Base-by-base conservation (phyloP, 2,797 vertebrate genomes). In the Myoxocephalus aenaeus region DNA sequence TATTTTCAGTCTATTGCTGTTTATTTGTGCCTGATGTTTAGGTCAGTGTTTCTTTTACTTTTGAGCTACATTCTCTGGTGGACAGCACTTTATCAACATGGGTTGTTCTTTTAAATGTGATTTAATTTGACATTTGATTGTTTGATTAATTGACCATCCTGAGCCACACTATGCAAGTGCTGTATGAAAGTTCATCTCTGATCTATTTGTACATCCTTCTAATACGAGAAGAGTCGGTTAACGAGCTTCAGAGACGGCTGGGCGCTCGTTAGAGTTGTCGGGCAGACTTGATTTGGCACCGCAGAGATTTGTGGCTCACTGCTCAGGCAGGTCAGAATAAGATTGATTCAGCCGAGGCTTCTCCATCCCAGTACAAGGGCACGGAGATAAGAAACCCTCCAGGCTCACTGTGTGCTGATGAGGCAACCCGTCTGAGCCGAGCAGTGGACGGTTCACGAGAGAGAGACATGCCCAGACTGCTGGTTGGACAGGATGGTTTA, bases 301-400 rank as follows among this genome's bases (percentile, higher is more conserved):
- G 14, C 48, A 57, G 51, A 81, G 72, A 82, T 20, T 7, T 25
- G 69, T 70, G 75, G 80, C 54, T 72, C 79, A 57, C 46, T 5
- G 67, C 58, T 73, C 75, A 40, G 81, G 29, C 73, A 76, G 80
- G 76, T 86, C 69, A 69, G 77, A 82, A 75, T 54, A 70, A 77
- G 62, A 71, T 15, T n/a, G 77, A 82, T 72, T 73, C 54, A 22
- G 53, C 54, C 4, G 12, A 57, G 27, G 57, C 72, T 51, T 69
- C 75, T 74, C 54, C 59, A 54, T 81, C 72, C 40, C 73, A 54
- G 64, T 3, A 22, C 4, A 42, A 64, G 54, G 44, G 27, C 11
- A 11, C 62, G n/a, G 50, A 38, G 18, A 75, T 53, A 12, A 63
- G 53, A 40, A 32, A 18, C 32, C 32, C 9, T 38, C 13, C 6